Base-by-base conservation (phyloP, 2,113 vertebrate genomes). In the Cryptomyrus ogoouensis region DNA sequence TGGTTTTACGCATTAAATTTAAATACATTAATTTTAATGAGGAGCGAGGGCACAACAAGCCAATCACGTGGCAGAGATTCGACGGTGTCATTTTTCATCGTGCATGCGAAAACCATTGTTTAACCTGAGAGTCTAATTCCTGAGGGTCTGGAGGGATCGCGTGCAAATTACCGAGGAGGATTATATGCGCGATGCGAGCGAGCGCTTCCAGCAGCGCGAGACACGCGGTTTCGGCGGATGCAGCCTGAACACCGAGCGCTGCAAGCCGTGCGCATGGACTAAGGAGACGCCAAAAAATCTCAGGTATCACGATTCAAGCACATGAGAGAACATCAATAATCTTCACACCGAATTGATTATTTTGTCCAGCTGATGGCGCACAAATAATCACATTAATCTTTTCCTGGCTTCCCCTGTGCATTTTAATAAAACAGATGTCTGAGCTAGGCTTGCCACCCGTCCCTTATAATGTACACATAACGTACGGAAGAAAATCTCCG, bases 11-110 rank as follows among this genome's bases (percentile, higher is more conserved):
- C 87, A 58, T 88, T 17, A 10, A 44, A 88, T 88, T 88, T 88
- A 88, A 88, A 88, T 88, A 62, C 12, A 58, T 62, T 62, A 53
- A 39, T 42, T 88, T 62, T 62, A 62, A 88, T 88, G 53, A 88
- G 56, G 87, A 42, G 27, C 31, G 27, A 53, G 50, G 12, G 27
- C 10, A 27, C 24, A 42, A 88, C 52, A 49, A 52, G 47, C 44
- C 31, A 88, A 88, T 88, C 87, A 21, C 52, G 19, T 35, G 44
- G 13, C 85, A 52, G 85, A 17, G 53, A 44, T 39, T 62, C 27
- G 17, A 50, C 35, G 27, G 84, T 31, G 35, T 53, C 12, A 27
- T 31, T 35, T 52, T 87, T n/a, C 49, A 87, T 53, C 52, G 8
- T 62, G 31, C 52, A 62, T 62, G 39, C 87, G 21, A 58, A 88